Conservation (phyloP, 2,888 invertebrate species). For the Automeris io region DNA sequence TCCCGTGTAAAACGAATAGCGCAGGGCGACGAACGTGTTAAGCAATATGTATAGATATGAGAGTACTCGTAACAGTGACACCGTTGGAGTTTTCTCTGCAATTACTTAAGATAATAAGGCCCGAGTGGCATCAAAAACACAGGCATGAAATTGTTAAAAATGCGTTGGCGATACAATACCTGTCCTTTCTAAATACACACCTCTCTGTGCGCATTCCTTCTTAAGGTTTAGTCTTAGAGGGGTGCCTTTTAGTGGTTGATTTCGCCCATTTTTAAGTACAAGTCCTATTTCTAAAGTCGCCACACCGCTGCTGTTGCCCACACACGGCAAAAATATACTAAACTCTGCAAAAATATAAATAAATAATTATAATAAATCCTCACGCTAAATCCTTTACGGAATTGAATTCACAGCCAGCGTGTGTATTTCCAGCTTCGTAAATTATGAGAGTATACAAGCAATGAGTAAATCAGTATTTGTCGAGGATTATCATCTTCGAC, state of each 20-base stretch:
- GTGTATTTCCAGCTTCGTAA: not conserved
- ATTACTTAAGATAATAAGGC: too few relatives aligned
- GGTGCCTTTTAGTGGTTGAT: conserved; percentile 89
- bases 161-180: conserved; percentile 79
- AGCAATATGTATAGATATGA: too few relatives aligned
- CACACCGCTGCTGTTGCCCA: conserved; percentile 91
- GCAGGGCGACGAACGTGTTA: too few relatives aligned
- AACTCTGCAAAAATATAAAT: conserved; percentile 79
- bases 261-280: conserved; percentile 87
- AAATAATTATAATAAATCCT: too few relatives aligned
- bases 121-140: conserved; percentile 40
- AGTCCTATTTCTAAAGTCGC: conserved; percentile 92
- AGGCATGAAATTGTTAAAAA: conserved; percentile 72
- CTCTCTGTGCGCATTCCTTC: conserved; percentile 96
- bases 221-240: conserved; percentile 90
- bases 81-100: too few relatives aligned
- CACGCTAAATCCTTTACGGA: too few relatives aligned
- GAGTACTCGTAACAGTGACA: too few relatives aligned
- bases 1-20: too few relatives aligned
- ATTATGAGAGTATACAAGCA: too few relatives aligned
- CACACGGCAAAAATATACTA: conserved; percentile 91
- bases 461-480: too few relatives aligned
- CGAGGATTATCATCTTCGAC: not conserved
- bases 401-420: too few relatives aligned
- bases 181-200: conserved; percentile 84